Percentiles rank a stretch among this genome's conserved stretches.
These are phyloP conservation scores for Isaurus tuberculatus DNA, from an alignment of 92 coral and sea anemone genomes.

Conservation along the genomic window DNA sequence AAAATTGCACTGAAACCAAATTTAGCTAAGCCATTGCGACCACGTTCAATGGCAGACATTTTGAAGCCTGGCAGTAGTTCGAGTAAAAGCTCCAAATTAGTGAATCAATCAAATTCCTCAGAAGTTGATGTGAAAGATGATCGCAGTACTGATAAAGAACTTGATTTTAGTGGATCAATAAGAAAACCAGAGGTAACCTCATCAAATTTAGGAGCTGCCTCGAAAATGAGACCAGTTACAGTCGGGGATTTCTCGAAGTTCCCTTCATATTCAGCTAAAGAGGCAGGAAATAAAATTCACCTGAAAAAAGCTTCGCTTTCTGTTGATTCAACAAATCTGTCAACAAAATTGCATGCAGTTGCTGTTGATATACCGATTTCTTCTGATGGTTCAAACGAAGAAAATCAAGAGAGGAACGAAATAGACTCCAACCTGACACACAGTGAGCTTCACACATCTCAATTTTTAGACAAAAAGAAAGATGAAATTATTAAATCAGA, in stretches of 20 bases:
- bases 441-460: not conserved
- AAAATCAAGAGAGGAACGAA: not conserved
- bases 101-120: not conserved
- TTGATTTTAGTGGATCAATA: not conserved
- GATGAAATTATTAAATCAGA: not conserved
- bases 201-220: not conserved
- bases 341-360: conserved; percentile 32
- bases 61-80: not conserved
- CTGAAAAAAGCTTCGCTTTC: conserved; percentile 31
- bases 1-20: conserved; percentile 38
- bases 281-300: not conserved
- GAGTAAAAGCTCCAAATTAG: not conserved
- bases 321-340: conserved; percentile 1
- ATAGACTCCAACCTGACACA: not conserved
- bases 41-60: conserved; percentile 28
- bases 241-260: conserved; percentile 32
- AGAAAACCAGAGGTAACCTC: not conserved
- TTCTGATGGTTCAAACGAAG: not conserved
- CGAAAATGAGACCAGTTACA: conserved; percentile 20
- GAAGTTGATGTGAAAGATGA: not conserved
- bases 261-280: conserved; percentile 3
- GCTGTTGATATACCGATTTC: conserved; percentile 24
- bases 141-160: not conserved
- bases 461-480: not conserved
- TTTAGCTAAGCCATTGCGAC: conserved; percentile 18